Percentiles rank a stretch among this genome's conserved stretches.
These are phyloP conservation scores for Drosophila equinoxialis DNA, from an alignment of 1,140 invertebrate genomes.

Conservation along the genomic window DNA sequence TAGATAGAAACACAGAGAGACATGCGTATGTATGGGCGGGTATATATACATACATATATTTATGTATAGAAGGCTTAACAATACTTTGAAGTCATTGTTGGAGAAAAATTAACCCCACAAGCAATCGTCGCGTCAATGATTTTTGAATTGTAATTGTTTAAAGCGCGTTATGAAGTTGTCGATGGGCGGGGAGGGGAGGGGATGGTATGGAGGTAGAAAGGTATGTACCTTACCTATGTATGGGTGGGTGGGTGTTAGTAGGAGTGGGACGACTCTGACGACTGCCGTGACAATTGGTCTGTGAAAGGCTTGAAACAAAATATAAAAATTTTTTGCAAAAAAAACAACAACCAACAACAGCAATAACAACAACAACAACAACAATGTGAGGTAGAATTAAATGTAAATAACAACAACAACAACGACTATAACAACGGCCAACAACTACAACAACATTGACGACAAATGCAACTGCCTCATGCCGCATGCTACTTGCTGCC, in stretches of 20 bases:
- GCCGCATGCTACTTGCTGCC: conserved; percentile 30
- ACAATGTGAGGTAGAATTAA: conserved; percentile 54
- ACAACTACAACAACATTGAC: conserved; percentile 36
- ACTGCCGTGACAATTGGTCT: conserved; percentile 79
- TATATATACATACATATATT: not conserved
- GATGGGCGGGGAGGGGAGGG: not conserved
- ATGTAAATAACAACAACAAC: conserved; percentile 48
- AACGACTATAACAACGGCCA: conserved; percentile 24
- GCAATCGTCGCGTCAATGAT: conserved; percentile 74
- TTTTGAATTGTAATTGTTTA: conserved; percentile 82
- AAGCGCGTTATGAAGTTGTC: conserved; percentile 53
- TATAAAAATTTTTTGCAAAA: conserved; percentile 36
- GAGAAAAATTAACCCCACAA: conserved; percentile 51
- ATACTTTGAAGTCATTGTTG: conserved; percentile 73
- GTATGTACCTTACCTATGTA: not conserved
- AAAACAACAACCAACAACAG: conserved; percentile 6
- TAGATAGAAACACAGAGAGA: not conserved
- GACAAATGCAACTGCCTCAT: conserved; percentile 33
- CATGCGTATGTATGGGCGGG: not conserved
- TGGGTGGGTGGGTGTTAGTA: not conserved
- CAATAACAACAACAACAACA: conserved; percentile 30
- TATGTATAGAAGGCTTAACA: conserved; percentile 32
- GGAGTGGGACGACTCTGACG: conserved; percentile 32
- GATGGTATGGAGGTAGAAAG: not conserved
- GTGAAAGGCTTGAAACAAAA: conserved; percentile 80